Evolutionary conservation across 2,113 vertebrate species (phyloP).

Genomic region (Bombycilla garrulus): DNA sequence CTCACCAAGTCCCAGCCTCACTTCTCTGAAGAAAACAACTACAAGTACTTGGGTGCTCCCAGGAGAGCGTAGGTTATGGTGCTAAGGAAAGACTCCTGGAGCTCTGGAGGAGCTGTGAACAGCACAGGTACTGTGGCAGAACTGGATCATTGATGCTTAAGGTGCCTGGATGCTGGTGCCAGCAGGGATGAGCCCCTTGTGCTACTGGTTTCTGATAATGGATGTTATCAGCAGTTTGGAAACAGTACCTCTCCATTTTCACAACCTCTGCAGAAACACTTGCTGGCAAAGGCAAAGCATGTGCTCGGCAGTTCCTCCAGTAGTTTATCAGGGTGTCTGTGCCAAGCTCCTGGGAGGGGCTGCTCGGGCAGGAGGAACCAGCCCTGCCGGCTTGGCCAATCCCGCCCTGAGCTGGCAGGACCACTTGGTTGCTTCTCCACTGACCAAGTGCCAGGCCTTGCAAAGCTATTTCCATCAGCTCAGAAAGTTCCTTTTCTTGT

Average conservation of each 20-base stretch:
- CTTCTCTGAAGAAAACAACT: neutral
- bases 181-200: neutral
- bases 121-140: neutral
- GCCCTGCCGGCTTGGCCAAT: neutral
- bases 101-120: neutral
- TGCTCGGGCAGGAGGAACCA: neutral
- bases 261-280: neutral
- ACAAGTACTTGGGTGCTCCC: neutral
- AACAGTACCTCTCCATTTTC: neutral
- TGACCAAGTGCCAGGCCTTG: neutral
- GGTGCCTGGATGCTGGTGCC: neutral
- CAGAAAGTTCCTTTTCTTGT: neutral
- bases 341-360: neutral
- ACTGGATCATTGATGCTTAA: neutral
- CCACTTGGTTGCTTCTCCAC: neutral
- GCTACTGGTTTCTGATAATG: neutral
- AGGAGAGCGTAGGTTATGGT: neutral
- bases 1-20: neutral
- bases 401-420: neutral
- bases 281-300: neutral
- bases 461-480: neutral
- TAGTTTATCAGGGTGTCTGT: neutral
- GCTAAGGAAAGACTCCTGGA: neutral
- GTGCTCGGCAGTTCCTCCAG: accelerated
- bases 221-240: neutral